These are phyloP conservation scores for Onchidella celtica DNA, from an alignment of 2,888 invertebrate genomes.

Conservation along the genomic window DNA sequence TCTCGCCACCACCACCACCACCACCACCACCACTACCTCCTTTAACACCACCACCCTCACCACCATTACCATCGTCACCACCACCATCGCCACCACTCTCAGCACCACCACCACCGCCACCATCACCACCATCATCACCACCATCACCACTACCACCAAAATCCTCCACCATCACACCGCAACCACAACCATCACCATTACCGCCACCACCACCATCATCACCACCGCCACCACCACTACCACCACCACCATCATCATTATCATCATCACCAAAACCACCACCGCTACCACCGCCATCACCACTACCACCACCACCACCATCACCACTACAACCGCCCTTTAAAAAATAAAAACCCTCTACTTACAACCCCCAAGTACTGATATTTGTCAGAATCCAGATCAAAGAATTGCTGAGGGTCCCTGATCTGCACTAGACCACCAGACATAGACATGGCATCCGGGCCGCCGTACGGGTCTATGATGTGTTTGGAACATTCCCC, in stretches of 20 bases:
- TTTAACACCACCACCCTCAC: background rate
- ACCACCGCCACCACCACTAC: background rate
- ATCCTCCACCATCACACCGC: background rate
- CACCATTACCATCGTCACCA: conserved; percentile 1
- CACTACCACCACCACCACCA: conserved; percentile 6
- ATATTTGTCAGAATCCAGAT: conserved; percentile 12
- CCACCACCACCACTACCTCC: background rate
- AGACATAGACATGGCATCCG: background rate
- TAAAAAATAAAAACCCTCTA: too few relatives aligned
- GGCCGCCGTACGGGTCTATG: background rate
- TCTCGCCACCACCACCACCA: background rate
- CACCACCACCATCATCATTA: background rate
- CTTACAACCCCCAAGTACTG: conserved; percentile 43
- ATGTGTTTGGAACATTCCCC: background rate
- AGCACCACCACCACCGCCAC: conserved; percentile 1
- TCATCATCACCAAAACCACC: background rate
- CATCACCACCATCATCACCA: background rate
- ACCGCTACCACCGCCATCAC: conserved; percentile 4
- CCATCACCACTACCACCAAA: background rate
- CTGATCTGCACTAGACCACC: conserved; percentile 20
- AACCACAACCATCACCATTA: conserved; percentile 9
- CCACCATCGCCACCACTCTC: background rate
- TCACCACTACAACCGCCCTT: background rate
- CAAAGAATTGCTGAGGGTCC: conserved; percentile 32
- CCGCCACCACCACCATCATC: background rate